Evolutionary conservation across 2,113 vertebrate species (phyloP).

Genomic region (mouse (Mus musculus)): GRCm39 chr13:45395001-45395500

Average conservation of each 20-base stretch:
- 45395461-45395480: neutral
- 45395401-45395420: neutral
- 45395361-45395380: neutral
- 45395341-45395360: neutral
- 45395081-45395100: neutral
- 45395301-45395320: neutral
- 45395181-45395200: neutral
- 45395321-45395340: neutral
- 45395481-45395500: neutral
- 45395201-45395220: too few species aligned
- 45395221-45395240: slow-evolving; percentile 50
- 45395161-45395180: neutral
- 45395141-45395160: neutral
- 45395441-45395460: neutral
- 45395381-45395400: neutral
- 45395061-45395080: neutral
- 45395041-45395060: neutral
- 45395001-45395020: neutral
- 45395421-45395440: neutral
- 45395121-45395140: neutral
- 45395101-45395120: neutral
- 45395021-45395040: neutral
- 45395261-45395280: neutral
- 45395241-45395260: neutral
- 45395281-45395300: neutral